Evolutionary conservation across 1,140 invertebrate genomes (phyloP), one percentile per base, ranked within the genome.

Genomic region (Alviniconcha marisindica): DNA sequence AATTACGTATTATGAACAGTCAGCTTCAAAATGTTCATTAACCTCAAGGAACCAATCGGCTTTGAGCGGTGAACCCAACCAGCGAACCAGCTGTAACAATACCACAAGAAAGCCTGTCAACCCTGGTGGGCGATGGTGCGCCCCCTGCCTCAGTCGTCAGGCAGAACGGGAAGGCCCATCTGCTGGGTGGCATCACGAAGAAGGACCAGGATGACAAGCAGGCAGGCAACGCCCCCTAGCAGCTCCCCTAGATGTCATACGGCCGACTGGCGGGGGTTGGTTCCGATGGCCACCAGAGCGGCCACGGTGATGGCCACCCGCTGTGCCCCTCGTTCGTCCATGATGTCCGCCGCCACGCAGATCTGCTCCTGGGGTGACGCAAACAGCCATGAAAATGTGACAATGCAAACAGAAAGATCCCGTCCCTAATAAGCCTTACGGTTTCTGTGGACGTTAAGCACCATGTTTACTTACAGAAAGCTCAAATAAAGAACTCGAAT

Each of bases 311-410:
- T 84, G 33, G 89, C 89, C 56, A 90, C 87, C 18, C 87, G 83
- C n/a, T 82, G 83, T 54, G 90, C 83, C 24, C 90, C 88, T 36
- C 86, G 87, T 80, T 90, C 90, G 60, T 90, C 90, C 77, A 90
- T 85, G 77, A 90, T 88, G 81, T 90, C 90, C 69, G 89, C 87
- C 42, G 88, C 85, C 76, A 83, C 85, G 86, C 90, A 90, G 21
- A 89, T 85, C 80, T 89, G 90, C 51, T 88, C 88, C 90, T 90
- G 83, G 51, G 24, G 38, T 18, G n/a, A 48, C 44, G 7, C 5
- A 48, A 48, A 48, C 44, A 48, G 44, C 7, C 44, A n/a, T n/a
- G n/a, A n/a, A n/a, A n/a, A n/a, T n/a, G n/a, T n/a, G n/a, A n/a
- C n/a, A n/a, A n/a, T n/a, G n/a, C 51, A 54, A 24, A 54, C n/a